Evolutionary conservation across 2,888 invertebrate genomes (phyloP).

Genomic region (Ditylenchus weischeri): DNA sequence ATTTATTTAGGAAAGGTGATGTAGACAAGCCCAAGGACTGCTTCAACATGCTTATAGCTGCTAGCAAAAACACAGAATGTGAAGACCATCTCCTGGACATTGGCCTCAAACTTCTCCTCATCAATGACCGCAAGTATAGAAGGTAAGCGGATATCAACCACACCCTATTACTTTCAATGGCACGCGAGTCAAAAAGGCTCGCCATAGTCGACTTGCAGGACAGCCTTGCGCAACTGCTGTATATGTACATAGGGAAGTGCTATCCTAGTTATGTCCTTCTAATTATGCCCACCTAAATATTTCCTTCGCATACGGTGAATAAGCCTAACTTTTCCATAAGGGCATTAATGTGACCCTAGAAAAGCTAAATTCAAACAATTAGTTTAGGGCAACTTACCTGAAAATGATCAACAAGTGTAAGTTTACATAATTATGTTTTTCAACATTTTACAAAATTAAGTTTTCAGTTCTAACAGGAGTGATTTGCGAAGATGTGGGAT

Average conservation of each 20-base stretch:
- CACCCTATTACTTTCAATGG: no score
- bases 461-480: slow-evolving; percentile 14
- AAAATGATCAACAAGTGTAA: slow-evolving; percentile 14
- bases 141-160: background rate
- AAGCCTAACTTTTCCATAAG: no score
- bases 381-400: slow-evolving; percentile 17
- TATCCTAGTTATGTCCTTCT: no score
- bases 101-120: slow-evolving; percentile 13
- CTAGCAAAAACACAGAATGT: slow-evolving; percentile 23
- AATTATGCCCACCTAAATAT: no score
- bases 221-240: no score
- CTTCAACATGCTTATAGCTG: slow-evolving; percentile 24
- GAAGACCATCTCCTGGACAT: slow-evolving; percentile 22
- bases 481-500: slow-evolving; percentile 20
- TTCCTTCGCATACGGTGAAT: no score
- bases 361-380: background rate
- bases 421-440: background rate
- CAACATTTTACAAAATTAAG: no score
- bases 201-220: no score
- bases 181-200: no score
- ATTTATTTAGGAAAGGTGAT: slow-evolving; percentile 20
- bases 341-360: no score
- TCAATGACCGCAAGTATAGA: slow-evolving; percentile 22
- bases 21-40: slow-evolving; percentile 15
- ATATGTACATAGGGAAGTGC: no score